Percentiles rank a stretch among this genome's conserved stretches.
phyloP scores from a whole-genome alignment of 2,888 invertebrate species.

The Ellobium chinense region DNA sequence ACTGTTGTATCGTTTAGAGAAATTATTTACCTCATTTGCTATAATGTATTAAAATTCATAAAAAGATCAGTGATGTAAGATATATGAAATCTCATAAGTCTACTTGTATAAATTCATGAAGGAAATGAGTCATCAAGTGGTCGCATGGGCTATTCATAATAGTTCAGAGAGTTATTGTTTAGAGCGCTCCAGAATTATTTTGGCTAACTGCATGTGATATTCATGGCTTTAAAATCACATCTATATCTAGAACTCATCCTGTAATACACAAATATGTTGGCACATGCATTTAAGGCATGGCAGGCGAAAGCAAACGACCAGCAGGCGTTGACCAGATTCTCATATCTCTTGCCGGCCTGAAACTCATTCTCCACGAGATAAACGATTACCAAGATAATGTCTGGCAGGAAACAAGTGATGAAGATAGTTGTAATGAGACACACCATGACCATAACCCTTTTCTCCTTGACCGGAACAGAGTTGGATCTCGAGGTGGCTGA shows the following conservation, averaged over 20 bases:
- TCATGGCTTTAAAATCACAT: not conserved
- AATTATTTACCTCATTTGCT: too few relatives aligned
- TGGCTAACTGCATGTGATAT: too few relatives aligned
- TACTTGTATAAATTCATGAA: too few relatives aligned
- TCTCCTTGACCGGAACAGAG: not conserved
- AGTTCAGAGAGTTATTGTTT: too few relatives aligned
- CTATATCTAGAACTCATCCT: not conserved
- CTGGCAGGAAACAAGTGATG: not conserved
- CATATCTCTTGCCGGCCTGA: not conserved
- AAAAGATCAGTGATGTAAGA: too few relatives aligned
- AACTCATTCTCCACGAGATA: not conserved
- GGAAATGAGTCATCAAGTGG: too few relatives aligned
- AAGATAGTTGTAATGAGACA: not conserved
- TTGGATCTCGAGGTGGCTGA: not conserved
- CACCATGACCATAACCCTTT: not conserved
- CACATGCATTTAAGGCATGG: not conserved
- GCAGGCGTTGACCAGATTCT: not conserved
- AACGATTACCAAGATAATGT: not conserved
- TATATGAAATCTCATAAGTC: too few relatives aligned
- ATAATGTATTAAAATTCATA: too few relatives aligned
- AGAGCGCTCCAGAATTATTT: too few relatives aligned
- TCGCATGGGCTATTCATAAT: too few relatives aligned
- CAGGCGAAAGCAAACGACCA: not conserved
- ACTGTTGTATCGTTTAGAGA: too few relatives aligned
- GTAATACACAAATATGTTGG: not conserved